Conservation (phyloP, 2,888 invertebrate species). For the Julus scanicus region DNA sequence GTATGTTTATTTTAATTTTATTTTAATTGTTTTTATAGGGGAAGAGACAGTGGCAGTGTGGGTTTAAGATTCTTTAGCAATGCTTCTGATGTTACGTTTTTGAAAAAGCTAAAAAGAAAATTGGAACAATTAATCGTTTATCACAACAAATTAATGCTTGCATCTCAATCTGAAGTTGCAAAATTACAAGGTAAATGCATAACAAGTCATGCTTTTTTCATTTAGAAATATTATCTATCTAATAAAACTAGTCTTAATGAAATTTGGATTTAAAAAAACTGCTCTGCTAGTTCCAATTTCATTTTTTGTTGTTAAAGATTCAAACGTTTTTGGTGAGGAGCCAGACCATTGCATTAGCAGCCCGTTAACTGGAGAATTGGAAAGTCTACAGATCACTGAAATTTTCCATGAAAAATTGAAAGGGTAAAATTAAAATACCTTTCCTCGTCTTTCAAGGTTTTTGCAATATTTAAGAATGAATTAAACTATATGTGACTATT, state of each 20-base stretch:
- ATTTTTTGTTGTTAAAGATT: not conserved
- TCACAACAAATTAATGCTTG: conserved; percentile 1
- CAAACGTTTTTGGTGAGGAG: not conserved
- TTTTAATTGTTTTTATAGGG: not conserved
- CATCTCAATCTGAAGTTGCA: conserved; percentile 34
- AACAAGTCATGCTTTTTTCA: not conserved
- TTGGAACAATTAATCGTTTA: not conserved
- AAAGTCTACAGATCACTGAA: not conserved
- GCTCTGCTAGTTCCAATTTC: not conserved
- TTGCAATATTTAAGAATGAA: not conserved
- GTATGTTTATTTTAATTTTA: not conserved
- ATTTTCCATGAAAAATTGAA: conserved; percentile 54
- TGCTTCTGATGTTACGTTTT: conserved; percentile 70
- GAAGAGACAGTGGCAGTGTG: conserved; percentile 70
- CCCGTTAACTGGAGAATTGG: conserved; percentile 41
- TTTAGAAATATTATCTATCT: not conserved
- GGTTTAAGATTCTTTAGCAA: conserved; percentile 81
- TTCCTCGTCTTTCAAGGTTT: not conserved
- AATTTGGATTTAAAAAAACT: not conserved
- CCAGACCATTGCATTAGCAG: not conserved
- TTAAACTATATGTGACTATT: not conserved
- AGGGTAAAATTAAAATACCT: not conserved
- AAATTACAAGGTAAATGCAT: not conserved
- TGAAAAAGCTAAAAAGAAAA: conserved; percentile 49
- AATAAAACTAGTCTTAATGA: not conserved